A percentile compares a stretch with the other conserved stretches of the same genome.
Evolutionary conservation across 2,113 vertebrate genomes (phyloP).

Genomic region (Picathartes gymnocephalus): DNA sequence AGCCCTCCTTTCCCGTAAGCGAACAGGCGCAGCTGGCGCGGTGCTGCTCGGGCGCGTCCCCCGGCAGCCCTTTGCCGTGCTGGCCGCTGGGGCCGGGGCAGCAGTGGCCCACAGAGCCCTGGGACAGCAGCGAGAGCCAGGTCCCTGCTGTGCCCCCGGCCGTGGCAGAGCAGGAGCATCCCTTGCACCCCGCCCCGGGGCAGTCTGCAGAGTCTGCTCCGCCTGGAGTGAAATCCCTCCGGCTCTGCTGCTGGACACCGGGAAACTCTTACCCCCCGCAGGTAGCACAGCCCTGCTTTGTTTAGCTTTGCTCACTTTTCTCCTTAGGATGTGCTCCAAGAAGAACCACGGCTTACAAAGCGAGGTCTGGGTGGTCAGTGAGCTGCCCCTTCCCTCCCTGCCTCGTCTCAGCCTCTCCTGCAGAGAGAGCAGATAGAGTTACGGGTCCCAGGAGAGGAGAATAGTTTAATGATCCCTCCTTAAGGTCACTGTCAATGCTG

Average conservation of each 20-base stretch:
- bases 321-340: neutral
- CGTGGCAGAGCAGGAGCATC: neutral
- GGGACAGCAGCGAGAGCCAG: neutral
- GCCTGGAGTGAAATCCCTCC: neutral
- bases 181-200: accelerated
- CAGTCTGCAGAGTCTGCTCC: accelerated
- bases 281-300: neutral
- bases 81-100: neutral
- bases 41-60: neutral
- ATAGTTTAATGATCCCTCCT: slow-evolving; percentile 1
- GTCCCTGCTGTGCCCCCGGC: neutral
- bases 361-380: neutral
- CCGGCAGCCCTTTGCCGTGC: neutral
- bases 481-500: slow-evolving; percentile 50
- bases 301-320: neutral
- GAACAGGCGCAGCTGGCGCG: neutral
- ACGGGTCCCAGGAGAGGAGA: neutral
- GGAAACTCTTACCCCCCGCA: neutral
- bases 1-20: neutral
- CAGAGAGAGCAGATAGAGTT: slow-evolving; percentile 18
- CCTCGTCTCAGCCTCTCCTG: neutral
- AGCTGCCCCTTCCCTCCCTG: neutral
- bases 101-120: neutral
- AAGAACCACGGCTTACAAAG: neutral
- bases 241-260: neutral